Base-by-base conservation (phyloP, 2,797 vertebrate genomes). In the Acanthurus leucopareius region DNA sequence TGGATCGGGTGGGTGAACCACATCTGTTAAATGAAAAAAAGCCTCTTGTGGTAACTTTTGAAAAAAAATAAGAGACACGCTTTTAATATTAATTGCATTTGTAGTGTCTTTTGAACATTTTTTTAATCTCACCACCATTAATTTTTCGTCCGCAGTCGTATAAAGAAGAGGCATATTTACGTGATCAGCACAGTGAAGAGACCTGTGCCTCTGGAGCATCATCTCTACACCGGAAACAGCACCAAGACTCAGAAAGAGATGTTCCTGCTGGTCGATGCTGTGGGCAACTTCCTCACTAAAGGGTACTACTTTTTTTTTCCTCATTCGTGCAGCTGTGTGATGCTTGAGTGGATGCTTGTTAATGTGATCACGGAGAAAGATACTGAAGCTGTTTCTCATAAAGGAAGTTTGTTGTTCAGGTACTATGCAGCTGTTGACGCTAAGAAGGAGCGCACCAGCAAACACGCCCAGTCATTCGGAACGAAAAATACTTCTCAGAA, bases 141-240 rank as follows among this genome's bases (percentile, higher is more conserved):
- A 16, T 22, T 20, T 48, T 15, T 28, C 20, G 32, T 7, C 13
- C 1, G 28, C 69, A 98, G 97, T 77, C 95, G 97, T 17, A 97
- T 98, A 67, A 98, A 98, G 88, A 96, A 96, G 91, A 95, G 91
- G 72, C 96, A 95, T 25, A 97, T 98, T 89, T 98, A 96, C 0
- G 97, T 98, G 82, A 97, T 98, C 92, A 98, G 97, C 94, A 98
- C 97, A 0, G 67, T 94, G 35, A 95, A 96, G 80, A 95, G 97
- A 15, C 97, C 97, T 0, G 97, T 98, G 1, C 97, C 97, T 3
- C 78, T 98, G 84, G 97, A 98, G 87, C 97, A 98, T 87, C 77
- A 94, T 75, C 95, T 98, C 19, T 98, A 97, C 92, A 98, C 97
- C 0, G 97, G 97, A 49, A 98, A 97, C 90, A 98, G 97, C 94